Evolutionary conservation across 2,888 invertebrate species (phyloP).

Genomic region (Branchipolynoe longqiensis): DNA sequence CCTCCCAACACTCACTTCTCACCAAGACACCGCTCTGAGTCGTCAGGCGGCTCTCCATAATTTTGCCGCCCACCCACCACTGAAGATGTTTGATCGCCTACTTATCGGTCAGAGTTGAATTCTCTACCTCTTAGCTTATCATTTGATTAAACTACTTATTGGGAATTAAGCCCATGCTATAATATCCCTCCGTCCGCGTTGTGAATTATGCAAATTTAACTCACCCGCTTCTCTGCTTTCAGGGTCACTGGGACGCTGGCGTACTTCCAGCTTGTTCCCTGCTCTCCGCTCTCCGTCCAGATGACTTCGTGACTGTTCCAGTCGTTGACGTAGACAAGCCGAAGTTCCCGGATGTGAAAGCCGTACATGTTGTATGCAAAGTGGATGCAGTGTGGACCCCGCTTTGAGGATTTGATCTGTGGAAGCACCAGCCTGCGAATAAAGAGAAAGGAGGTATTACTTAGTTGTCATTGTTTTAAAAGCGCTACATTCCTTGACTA

Average conservation of each 20-base stretch:
- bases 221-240: not conserved
- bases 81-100: not conserved
- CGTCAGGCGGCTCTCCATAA: too few relatives aligned
- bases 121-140: not conserved
- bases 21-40: too few relatives aligned
- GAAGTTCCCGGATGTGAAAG: conserved; percentile 72
- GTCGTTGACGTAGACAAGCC: conserved; percentile 66
- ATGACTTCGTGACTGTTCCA: not conserved
- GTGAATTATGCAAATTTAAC: not conserved
- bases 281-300: not conserved
- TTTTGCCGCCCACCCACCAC: not conserved
- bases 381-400: conserved; percentile 69
- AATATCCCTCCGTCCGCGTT: too few relatives aligned
- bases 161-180: too few relatives aligned
- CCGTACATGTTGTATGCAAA: conserved; percentile 80
- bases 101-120: not conserved
- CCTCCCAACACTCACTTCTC: too few relatives aligned
- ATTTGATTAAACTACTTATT: not conserved
- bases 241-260: not conserved
- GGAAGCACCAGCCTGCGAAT: conserved; percentile 49
- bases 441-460: not conserved
- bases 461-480: not conserved
- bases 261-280: not conserved
- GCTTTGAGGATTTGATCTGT: too few relatives aligned
- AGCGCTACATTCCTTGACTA: not conserved